phyloP scores from a whole-genome alignment of 1,140 invertebrate species.

The Apis florea region DNA sequence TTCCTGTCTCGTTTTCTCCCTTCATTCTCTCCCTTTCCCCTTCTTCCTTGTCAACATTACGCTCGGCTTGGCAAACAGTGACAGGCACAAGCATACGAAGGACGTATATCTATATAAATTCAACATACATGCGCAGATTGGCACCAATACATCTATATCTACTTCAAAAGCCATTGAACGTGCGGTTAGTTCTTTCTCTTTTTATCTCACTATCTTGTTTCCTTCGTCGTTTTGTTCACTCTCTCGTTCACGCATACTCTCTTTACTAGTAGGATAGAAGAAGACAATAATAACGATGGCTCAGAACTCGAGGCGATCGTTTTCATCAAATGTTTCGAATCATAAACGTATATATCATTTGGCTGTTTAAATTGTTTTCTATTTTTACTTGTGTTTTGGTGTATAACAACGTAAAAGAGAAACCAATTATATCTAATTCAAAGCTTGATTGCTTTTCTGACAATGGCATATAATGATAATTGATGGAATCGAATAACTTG shows the following conservation, averaged over 20 bases:
- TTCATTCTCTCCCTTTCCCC: slow-evolving; percentile 1
- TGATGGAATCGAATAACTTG: neutral
- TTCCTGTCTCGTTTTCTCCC: neutral
- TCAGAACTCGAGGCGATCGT: slow-evolving; percentile 23
- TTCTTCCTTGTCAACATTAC: slow-evolving; percentile 55
- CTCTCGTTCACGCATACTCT: neutral
- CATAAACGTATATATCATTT: slow-evolving; percentile 4
- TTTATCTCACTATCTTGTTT: neutral
- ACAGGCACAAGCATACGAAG: slow-evolving; percentile 63
- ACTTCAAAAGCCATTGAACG: slow-evolving; percentile 49
- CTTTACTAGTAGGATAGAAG: neutral
- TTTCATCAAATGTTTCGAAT: slow-evolving; percentile 28
- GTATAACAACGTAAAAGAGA: neutral
- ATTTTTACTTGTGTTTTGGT: slow-evolving; percentile 17
- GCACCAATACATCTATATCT: neutral
- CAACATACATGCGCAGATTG: neutral
- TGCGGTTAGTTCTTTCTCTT: slow-evolving; percentile 18
- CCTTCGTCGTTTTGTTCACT: neutral
- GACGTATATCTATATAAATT: slow-evolving; percentile 44
- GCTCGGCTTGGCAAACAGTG: slow-evolving; percentile 66
- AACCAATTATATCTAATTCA: neutral
- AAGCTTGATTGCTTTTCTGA: neutral
- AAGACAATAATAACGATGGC: slow-evolving; percentile 7
- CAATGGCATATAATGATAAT: neutral
- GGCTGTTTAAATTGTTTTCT: slow-evolving; percentile 21